Conservation (phyloP, 2,888 invertebrate genomes). For the Bugulina stolonifera region DNA sequence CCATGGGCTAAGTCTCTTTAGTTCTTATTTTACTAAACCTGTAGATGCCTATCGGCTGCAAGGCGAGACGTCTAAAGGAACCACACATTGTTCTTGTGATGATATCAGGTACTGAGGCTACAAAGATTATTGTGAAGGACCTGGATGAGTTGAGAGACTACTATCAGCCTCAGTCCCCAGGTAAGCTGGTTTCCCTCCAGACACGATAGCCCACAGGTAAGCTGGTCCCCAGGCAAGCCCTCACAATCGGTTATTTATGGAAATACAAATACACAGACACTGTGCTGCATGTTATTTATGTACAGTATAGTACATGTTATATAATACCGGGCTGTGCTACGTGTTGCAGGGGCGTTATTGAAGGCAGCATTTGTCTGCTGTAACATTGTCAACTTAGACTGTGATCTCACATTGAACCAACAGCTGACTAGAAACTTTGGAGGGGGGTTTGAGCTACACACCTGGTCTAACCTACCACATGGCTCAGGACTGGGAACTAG, state of each 20-base stretch:
- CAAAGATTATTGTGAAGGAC: slow-evolving; percentile 38
- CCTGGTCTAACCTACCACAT: slow-evolving; percentile 55
- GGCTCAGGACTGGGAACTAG: slow-evolving; percentile 59
- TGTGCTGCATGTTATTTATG: too few species aligned
- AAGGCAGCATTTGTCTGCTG: slow-evolving; percentile 56
- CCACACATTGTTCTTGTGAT: slow-evolving; percentile 38
- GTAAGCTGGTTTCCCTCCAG: slow-evolving; percentile 30
- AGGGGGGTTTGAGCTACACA: slow-evolving; percentile 54
- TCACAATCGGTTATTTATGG: too few species aligned
- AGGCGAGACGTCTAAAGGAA: slow-evolving; percentile 49
- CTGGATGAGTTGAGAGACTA: slow-evolving; percentile 52
- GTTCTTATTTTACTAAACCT: too few species aligned
- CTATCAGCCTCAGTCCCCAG: slow-evolving; percentile 52
- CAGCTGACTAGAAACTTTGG: slow-evolving; percentile 46
- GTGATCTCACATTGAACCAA: slow-evolving; percentile 34
- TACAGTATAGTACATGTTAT: too few species aligned
- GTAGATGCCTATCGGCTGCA: slow-evolving; percentile 55
- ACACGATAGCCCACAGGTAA: too few species aligned
- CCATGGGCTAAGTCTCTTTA: too few species aligned
- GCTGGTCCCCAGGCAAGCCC: too few species aligned
- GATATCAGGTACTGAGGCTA: slow-evolving; percentile 35
- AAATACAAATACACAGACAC: too few species aligned
- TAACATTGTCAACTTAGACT: slow-evolving; percentile 45
- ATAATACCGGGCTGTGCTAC: too few species aligned
- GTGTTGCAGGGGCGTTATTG: slow-evolving; percentile 51